Evolutionary conservation across 2,888 invertebrate genomes (phyloP).

Genomic region (Nipponacmea schrenckii): DNA sequence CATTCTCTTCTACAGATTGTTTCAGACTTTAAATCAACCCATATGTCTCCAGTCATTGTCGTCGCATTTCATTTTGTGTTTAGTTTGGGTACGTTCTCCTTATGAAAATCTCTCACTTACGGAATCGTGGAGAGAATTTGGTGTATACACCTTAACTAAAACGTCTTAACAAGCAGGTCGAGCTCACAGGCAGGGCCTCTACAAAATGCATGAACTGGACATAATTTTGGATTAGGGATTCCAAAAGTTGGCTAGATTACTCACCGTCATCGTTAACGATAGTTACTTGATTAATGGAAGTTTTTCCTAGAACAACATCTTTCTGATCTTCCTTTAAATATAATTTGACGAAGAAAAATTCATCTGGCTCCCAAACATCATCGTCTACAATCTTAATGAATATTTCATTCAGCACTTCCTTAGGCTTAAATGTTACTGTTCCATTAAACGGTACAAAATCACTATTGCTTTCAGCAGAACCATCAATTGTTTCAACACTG

Average conservation of each 20-base stretch:
- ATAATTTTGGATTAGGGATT: too few relatives aligned
- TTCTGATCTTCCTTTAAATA: conserved; percentile 55
- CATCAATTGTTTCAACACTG: conserved; percentile 73
- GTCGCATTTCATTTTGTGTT: too few relatives aligned
- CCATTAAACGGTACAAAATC: conserved; percentile 72
- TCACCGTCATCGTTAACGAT: conserved; percentile 74
- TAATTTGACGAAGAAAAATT: conserved; percentile 74
- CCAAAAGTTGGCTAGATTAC: conserved; percentile 26
- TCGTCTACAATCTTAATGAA: conserved; percentile 72
- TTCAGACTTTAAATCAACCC: too few relatives aligned
- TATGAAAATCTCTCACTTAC: too few relatives aligned
- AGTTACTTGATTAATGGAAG: conserved; percentile 73
- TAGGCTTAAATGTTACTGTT: conserved; percentile 70
- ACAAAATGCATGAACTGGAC: too few relatives aligned
- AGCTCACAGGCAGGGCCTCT: too few relatives aligned
- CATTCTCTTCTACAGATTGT: too few relatives aligned
- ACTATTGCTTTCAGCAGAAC: conserved; percentile 72
- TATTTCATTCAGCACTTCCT: conserved; percentile 70
- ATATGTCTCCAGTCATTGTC: too few relatives aligned
- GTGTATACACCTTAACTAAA: too few relatives aligned
- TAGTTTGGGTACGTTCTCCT: too few relatives aligned
- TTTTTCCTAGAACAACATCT: conserved; percentile 70
- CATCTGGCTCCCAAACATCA: conserved; percentile 74
- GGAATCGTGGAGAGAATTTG: too few relatives aligned
- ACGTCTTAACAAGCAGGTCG: too few relatives aligned